Evolutionary conservation across 2,797 vertebrate species (phyloP).

Genomic region (Botia kubotai): DNA sequence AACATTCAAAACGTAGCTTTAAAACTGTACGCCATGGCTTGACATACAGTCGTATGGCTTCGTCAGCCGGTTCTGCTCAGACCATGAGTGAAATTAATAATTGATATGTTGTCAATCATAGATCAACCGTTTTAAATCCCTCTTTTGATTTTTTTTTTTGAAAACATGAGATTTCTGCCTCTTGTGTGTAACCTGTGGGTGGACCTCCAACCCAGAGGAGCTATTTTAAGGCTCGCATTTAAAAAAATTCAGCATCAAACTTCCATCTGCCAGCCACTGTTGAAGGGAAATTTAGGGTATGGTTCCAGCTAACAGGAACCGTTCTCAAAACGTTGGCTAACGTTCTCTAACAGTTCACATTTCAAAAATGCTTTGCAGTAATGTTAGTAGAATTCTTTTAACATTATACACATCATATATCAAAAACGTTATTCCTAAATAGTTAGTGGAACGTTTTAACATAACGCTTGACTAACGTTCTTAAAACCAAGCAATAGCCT

Average conservation of each 20-base stretch:
- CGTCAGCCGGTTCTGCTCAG: slow-evolving; percentile 7
- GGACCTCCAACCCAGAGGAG: slow-evolving; percentile 17
- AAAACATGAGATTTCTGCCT: slow-evolving; percentile 19
- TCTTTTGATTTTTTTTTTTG: too few species aligned
- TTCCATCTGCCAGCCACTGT: slow-evolving; percentile 36
- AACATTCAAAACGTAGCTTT: slow-evolving; percentile 7
- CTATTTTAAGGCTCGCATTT: slow-evolving; percentile 48
- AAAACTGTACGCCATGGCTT: slow-evolving; percentile 19
- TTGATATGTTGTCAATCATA: slow-evolving; percentile 60
- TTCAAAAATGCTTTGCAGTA: too few species aligned
- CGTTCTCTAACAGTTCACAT: too few species aligned
- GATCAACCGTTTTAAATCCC: not conserved
- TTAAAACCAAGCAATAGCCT: too few species aligned
- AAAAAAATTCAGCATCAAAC: slow-evolving; percentile 47
- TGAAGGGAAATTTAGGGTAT: slow-evolving; percentile 31
- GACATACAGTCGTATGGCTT: not conserved
- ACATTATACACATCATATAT: too few species aligned
- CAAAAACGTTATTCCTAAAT: too few species aligned
- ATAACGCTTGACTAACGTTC: too few species aligned
- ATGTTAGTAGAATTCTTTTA: too few species aligned
- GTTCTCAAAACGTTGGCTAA: too few species aligned
- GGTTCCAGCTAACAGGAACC: too few species aligned
- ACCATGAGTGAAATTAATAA: slow-evolving; percentile 60
- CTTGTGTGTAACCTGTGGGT: slow-evolving; percentile 44
- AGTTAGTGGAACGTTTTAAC: too few species aligned